Evolutionary conservation across 2,888 invertebrate genomes (phyloP).

Genomic region (Tachystola acroxantha): DNA sequence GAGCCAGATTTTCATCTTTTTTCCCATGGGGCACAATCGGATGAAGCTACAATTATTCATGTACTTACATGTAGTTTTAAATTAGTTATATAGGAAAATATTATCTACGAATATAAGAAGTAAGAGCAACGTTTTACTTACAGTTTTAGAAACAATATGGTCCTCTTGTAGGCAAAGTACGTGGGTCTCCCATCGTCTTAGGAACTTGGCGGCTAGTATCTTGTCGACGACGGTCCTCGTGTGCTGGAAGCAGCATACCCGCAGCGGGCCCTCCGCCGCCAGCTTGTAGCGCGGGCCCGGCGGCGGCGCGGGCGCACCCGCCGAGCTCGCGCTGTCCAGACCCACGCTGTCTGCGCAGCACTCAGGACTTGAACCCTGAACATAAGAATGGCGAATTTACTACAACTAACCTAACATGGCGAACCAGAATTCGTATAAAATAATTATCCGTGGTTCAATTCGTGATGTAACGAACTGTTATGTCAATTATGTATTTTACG

Average conservation of each 20-base stretch:
- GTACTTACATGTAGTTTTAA: no score
- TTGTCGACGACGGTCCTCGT: conserved; percentile 88
- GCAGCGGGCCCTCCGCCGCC: conserved; percentile 83
- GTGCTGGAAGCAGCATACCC: conserved; percentile 87
- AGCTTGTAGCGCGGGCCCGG: conserved; percentile 83
- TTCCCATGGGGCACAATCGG: no score
- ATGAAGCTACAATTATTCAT: no score
- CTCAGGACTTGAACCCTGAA: conserved; percentile 75
- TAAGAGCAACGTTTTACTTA: conserved; percentile 70
- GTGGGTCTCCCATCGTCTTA: conserved; percentile 88
- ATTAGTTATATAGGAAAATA: no score
- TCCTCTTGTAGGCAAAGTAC: conserved; percentile 82
- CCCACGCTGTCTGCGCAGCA: conserved; percentile 67
- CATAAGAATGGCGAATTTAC: conserved; percentile 9
- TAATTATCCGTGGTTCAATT: no score
- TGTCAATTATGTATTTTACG: no score
- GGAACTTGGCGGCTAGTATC: conserved; percentile 86
- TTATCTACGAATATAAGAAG: no score
- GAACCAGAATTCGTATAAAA: no score
- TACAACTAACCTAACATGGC: no score
- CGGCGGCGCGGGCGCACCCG: conserved; percentile 55
- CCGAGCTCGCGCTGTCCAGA: conserved; percentile 47
- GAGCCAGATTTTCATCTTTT: no score
- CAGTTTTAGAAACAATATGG: conserved; percentile 85
- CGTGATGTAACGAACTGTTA: no score